These are phyloP conservation scores for Cairina moschata DNA, from an alignment of 2,113 vertebrate species.

Conservation along the genomic window DNA sequence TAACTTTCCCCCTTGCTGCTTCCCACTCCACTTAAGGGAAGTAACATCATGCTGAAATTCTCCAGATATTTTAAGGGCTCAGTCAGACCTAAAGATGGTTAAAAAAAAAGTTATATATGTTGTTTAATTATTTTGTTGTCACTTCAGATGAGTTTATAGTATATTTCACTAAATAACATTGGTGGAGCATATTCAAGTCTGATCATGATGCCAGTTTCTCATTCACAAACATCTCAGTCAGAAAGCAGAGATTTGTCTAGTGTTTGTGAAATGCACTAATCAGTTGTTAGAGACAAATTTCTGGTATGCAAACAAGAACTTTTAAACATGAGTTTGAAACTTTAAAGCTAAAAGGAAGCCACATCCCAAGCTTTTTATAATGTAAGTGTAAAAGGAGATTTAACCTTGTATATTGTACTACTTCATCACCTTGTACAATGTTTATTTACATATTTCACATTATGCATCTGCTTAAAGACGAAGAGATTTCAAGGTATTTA, in stretches of 20 bases:
- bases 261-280: neutral
- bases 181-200: neutral
- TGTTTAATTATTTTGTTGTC: neutral
- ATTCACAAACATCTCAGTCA: neutral
- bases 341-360: neutral
- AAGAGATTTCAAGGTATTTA: neutral
- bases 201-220: neutral
- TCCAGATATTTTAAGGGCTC: neutral
- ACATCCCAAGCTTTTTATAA: neutral
- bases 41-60: neutral
- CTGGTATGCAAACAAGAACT: neutral
- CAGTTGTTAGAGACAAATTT: neutral
- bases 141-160: neutral
- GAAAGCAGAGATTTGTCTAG: neutral
- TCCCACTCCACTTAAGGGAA: neutral
- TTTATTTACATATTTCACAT: neutral
- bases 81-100: neutral
- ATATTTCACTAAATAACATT: neutral
- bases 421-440: rapidly evolving
- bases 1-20: neutral
- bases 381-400: neutral
- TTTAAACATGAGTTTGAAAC: neutral
- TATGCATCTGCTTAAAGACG: neutral
- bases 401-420: neutral
- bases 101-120: neutral